Conservation (phyloP, 2,888 invertebrate species). For the Marronus borbonicus region DNA sequence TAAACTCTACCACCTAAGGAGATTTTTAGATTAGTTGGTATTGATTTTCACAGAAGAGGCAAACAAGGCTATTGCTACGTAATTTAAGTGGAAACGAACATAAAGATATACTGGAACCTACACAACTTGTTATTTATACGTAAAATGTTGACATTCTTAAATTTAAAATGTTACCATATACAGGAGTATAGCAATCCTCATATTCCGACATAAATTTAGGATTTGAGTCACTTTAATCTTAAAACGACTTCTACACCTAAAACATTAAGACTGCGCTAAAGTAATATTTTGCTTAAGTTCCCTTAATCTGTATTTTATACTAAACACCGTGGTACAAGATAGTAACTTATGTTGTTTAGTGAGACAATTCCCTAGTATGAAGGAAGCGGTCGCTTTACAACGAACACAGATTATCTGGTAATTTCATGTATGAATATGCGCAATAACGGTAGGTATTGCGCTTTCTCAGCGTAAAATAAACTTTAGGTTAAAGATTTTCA, state of each 20-base stretch:
- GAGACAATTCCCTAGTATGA: slow-evolving; percentile 13
- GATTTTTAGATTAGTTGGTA: slow-evolving; percentile 9
- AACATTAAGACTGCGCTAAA: background rate
- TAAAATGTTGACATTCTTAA: too few relatives aligned
- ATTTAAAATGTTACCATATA: too few relatives aligned
- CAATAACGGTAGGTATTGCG: slow-evolving; percentile 1
- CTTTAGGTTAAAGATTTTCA: slow-evolving; percentile 16
- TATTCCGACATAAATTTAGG: too few relatives aligned
- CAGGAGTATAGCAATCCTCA: too few relatives aligned
- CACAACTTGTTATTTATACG: too few relatives aligned
- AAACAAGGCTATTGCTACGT: too few relatives aligned
- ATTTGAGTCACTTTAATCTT: background rate
- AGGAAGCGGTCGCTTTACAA: slow-evolving; percentile 19
- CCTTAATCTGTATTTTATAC: slow-evolving; percentile 42
- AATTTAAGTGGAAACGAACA: too few relatives aligned
- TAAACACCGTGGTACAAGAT: slow-evolving; percentile 21
- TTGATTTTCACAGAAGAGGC: slow-evolving; percentile 6
- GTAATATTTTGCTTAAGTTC: slow-evolving; percentile 43
- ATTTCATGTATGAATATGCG: slow-evolving; percentile 35
- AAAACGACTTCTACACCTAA: background rate
- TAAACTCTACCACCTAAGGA: background rate
- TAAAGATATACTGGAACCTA: too few relatives aligned
- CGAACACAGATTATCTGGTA: slow-evolving; percentile 34
- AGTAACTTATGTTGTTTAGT: slow-evolving; percentile 28
- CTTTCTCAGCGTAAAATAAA: slow-evolving; percentile 33